phyloP scores from a whole-genome alignment of 2,113 vertebrate species.

The Fukomys damarensis region DNA sequence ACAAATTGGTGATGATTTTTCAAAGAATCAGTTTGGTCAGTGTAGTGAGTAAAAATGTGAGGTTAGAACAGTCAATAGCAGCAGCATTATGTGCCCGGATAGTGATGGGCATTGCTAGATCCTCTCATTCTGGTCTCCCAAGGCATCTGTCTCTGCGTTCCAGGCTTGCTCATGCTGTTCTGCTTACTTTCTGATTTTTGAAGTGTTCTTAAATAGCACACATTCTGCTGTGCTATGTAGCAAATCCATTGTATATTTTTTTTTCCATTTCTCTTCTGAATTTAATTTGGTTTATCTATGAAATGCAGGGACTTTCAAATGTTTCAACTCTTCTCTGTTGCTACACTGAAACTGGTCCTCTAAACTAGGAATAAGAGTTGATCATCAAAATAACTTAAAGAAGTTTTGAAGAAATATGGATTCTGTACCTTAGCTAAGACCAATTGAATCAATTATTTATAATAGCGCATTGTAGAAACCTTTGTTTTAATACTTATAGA shows the following conservation, averaged over 20 bases:
- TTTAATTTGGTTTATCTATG: not conserved
- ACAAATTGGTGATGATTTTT: not conserved
- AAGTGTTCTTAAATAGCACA: not conserved
- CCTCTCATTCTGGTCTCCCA: not conserved
- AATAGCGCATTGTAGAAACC: not conserved
- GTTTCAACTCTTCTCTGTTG: not conserved
- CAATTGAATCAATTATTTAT: conserved; percentile 31
- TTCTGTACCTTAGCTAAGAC: not conserved
- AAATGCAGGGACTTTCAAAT: not conserved
- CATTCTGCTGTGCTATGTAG: not conserved
- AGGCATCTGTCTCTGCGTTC: not conserved
- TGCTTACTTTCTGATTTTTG: not conserved
- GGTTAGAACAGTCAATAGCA: not conserved
- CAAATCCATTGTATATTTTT: not conserved
- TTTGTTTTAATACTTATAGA: not conserved
- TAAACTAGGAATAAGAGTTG: not conserved
- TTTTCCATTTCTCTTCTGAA: not conserved
- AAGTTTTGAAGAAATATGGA: conserved; percentile 11
- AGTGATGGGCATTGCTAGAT: not conserved
- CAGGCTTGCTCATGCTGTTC: not conserved
- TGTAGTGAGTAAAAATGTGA: not conserved
- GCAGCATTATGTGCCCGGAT: fast-evolving
- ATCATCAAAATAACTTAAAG: not conserved
- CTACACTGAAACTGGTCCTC: not conserved
- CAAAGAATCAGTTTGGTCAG: not conserved